phyloP scores from a whole-genome alignment of 2,888 invertebrate species.

The Aquatica leii region DNA sequence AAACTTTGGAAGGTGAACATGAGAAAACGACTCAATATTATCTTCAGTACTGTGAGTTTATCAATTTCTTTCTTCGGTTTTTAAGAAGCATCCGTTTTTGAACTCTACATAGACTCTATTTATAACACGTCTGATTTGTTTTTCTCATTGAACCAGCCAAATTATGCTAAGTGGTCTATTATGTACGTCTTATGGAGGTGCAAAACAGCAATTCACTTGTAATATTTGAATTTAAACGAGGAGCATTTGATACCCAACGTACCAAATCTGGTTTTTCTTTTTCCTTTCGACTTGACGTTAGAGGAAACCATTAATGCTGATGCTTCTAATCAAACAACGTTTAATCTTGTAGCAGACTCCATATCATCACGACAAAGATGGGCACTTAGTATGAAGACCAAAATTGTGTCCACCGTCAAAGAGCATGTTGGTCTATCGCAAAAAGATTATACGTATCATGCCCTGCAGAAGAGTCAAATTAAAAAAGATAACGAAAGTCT shows the following conservation, averaged over 20 bases:
- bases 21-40: neutral
- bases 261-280: neutral
- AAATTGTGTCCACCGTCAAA: slow-evolving; percentile 34
- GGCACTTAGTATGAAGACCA: slow-evolving; percentile 39
- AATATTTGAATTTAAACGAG: slow-evolving; percentile 33
- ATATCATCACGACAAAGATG: slow-evolving; percentile 46
- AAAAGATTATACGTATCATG: slow-evolving; percentile 26
- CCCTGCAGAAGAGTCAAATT: slow-evolving; percentile 39
- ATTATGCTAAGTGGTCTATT: slow-evolving; percentile 16
- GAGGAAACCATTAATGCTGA: slow-evolving; percentile 49
- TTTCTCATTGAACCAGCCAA: slow-evolving; percentile 9
- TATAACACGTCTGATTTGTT: slow-evolving; percentile 27
- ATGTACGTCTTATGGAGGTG: slow-evolving; percentile 30
- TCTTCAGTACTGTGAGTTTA: neutral
- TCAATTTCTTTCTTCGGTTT: slow-evolving; percentile 10
- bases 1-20: neutral
- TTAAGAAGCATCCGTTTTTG: slow-evolving; percentile 29
- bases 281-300: slow-evolving; percentile 40
- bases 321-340: slow-evolving; percentile 41
- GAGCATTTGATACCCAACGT: slow-evolving; percentile 40
- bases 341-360: slow-evolving; percentile 35
- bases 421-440: neutral
- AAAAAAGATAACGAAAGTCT: slow-evolving; percentile 37
- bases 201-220: slow-evolving; percentile 41
- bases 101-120: slow-evolving; percentile 20